Evolutionary conservation across 2,888 invertebrate species (phyloP).

Genomic region (Xestobium rufovillosum): DNA sequence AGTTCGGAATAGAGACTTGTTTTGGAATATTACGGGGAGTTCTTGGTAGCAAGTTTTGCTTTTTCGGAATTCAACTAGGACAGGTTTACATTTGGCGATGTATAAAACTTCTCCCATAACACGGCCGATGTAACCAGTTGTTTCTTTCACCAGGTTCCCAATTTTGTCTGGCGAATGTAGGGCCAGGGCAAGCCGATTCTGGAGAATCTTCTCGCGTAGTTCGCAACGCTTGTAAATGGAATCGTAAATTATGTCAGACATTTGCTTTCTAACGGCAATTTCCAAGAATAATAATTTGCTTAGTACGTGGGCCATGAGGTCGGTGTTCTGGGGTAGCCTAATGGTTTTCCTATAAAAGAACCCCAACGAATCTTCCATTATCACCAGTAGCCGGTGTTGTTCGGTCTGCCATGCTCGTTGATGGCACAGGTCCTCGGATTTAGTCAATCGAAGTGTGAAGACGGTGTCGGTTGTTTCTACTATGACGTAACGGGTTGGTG

Average conservation of each 20-base stretch:
- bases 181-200: slow-evolving; percentile 9
- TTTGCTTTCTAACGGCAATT: slow-evolving; percentile 7
- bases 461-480: not conserved
- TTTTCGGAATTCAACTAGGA: slow-evolving; percentile 6
- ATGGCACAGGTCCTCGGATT: slow-evolving; percentile 3
- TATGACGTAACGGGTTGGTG: slow-evolving; percentile 4
- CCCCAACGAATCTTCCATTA: slow-evolving; percentile 6
- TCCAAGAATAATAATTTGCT: slow-evolving; percentile 5
- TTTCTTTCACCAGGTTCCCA: not conserved
- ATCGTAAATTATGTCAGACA: slow-evolving; percentile 12
- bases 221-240: slow-evolving; percentile 9
- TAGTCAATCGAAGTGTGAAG: not conserved
- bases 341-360: slow-evolving; percentile 6
- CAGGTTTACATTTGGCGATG: no score
- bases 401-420: slow-evolving; percentile 3
- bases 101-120: no score
- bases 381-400: slow-evolving; percentile 7
- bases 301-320: slow-evolving; percentile 8
- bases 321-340: slow-evolving; percentile 5
- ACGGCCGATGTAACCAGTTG: no score
- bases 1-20: slow-evolving; percentile 7
- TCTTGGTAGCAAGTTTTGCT: slow-evolving; percentile 9
- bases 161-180: slow-evolving; percentile 6
- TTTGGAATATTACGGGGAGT: slow-evolving; percentile 9
- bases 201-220: slow-evolving; percentile 6